phyloP scores from a whole-genome alignment of 2,888 invertebrate genomes.

The Mesorhabditis belari region DNA sequence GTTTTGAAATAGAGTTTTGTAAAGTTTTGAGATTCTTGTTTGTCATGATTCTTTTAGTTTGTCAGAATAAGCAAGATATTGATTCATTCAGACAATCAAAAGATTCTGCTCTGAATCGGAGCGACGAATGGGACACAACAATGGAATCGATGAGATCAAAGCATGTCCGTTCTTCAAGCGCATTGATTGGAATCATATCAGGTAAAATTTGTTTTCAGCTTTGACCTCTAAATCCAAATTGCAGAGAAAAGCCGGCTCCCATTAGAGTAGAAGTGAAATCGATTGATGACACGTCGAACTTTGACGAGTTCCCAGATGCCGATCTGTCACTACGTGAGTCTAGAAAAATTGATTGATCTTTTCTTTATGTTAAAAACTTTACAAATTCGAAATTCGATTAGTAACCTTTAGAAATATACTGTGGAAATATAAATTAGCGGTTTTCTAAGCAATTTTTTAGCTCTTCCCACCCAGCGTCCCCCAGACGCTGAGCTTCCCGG shows the following conservation, averaged over 20 bases:
- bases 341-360: background rate
- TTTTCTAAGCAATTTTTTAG: background rate
- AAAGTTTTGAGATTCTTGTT: too few species aligned
- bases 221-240: background rate
- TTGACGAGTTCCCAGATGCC: conserved; percentile 99
- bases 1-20: background rate
- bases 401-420: background rate
- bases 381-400: background rate
- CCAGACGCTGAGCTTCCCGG: conserved; percentile 20
- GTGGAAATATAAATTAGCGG: background rate
- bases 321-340: conserved; percentile 93
- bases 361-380: background rate
- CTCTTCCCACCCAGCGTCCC: conserved; percentile 60
- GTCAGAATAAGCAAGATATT: background rate
- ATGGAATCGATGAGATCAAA: conserved; percentile 85
- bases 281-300: conserved; percentile 98
- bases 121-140: conserved; percentile 76
- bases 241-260: conserved; percentile 83
- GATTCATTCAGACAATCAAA: conserved; percentile 44
- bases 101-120: conserved; percentile 91
- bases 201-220: conserved; percentile 56
- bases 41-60: too few species aligned
- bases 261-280: conserved; percentile 94
- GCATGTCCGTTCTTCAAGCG: conserved; percentile 80
- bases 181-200: conserved; percentile 97